Evolutionary conservation across 2,113 vertebrate genomes (phyloP).

Genomic region (Stigmatopora argus): DNA sequence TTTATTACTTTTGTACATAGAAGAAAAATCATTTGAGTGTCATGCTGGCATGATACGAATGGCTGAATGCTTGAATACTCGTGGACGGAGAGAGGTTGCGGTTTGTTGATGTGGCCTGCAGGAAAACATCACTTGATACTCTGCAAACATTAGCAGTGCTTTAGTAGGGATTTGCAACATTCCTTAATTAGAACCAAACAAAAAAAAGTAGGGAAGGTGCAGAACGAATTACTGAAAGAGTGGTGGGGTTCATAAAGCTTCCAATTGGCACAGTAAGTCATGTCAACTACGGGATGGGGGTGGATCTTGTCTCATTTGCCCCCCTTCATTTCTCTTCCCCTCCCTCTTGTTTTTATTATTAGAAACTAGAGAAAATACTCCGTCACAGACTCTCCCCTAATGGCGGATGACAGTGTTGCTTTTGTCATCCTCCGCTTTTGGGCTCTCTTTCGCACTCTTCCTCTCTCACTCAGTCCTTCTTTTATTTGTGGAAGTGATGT

Average conservation of each 20-base stretch:
- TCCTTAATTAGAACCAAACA: constrained; percentile 18
- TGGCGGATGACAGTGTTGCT: constrained; percentile 92
- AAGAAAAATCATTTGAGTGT: constrained; percentile 9
- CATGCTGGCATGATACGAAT: constrained; percentile 30
- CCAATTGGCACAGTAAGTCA: constrained; percentile 72
- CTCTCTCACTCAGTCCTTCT: constrained; percentile 39
- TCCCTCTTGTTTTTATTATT: constrained; percentile 63
- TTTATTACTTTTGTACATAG: constrained; percentile 55
- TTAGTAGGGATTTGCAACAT: constrained; percentile 14
- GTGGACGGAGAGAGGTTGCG: constrained; percentile 26
- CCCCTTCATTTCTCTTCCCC: constrained; percentile 49
- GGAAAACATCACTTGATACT: constrained; percentile 18
- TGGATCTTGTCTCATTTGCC: constrained; percentile 51
- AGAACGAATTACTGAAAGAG: constrained; percentile 50
- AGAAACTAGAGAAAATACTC: constrained; percentile 72
- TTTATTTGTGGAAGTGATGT: constrained; percentile 90
- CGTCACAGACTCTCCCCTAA: constrained; percentile 79
- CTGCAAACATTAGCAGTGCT: constrained; percentile 16
- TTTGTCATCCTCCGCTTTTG: constrained; percentile 86
- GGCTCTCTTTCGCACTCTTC: constrained; percentile 56
- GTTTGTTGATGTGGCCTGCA: constrained; percentile 37
- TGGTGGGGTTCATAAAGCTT: constrained; percentile 54
- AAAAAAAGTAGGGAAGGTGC: constrained; percentile 27
- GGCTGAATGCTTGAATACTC: constrained; percentile 25
- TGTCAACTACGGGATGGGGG: constrained; percentile 75